Evolutionary conservation across 2,797 vertebrate species (phyloP).

Genomic region (Esox lucius): DNA sequence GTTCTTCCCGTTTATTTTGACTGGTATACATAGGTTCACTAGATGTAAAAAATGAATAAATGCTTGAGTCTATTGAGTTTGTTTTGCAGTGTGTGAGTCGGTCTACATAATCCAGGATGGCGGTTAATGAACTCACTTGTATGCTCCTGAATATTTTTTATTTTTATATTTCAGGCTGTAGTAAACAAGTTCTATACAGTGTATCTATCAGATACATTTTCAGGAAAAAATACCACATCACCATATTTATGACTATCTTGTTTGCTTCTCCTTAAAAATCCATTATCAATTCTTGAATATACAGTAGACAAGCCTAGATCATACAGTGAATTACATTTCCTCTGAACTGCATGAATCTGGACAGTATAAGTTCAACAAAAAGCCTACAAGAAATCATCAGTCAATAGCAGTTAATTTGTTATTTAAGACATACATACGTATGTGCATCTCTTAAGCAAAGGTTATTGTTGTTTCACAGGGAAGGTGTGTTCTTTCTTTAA

Average conservation of each 20-base stretch:
- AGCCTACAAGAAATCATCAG: neutral
- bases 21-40: neutral
- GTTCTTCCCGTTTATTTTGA: slow-evolving; percentile 53
- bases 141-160: slow-evolving; percentile 51
- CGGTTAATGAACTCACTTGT: slow-evolving; percentile 58
- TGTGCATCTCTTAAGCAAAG: neutral
- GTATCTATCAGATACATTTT: no score
- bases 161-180: no score
- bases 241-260: neutral
- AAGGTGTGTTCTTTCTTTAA: no score
- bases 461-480: no score
- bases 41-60: slow-evolving; percentile 15
- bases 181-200: no score
- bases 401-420: slow-evolving; percentile 45
- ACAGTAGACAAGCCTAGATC: neutral
- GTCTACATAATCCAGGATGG: slow-evolving; percentile 52
- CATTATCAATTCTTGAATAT: neutral
- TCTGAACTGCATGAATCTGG: slow-evolving; percentile 22
- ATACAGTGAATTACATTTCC: slow-evolving; percentile 8
- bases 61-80: slow-evolving; percentile 40
- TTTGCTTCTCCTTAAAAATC: neutral
- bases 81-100: slow-evolving; percentile 27
- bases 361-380: slow-evolving; percentile 29
- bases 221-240: no score
- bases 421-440: slow-evolving; percentile 46